Percentiles rank a stretch among this genome's conserved stretches.
phyloP scores from a whole-genome alignment of 2,888 invertebrate species.

The Branchipolynoe longqiensis region DNA sequence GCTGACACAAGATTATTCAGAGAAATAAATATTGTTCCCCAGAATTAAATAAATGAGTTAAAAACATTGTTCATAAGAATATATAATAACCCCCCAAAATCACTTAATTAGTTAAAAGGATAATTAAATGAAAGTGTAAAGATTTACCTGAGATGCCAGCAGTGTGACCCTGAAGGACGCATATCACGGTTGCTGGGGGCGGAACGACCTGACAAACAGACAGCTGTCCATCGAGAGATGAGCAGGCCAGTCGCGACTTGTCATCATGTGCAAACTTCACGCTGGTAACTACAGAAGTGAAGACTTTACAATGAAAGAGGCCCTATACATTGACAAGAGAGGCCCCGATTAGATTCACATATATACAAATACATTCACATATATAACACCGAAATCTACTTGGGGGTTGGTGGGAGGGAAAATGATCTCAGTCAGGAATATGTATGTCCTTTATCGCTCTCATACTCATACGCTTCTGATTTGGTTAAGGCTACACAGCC shows the following conservation, averaged over 20 bases:
- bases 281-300: slow-evolving; percentile 85
- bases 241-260: slow-evolving; percentile 89
- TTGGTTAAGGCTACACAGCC: no score
- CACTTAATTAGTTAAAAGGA: not conserved
- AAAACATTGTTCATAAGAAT: not conserved
- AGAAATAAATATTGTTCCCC: not conserved
- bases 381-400: no score
- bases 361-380: no score
- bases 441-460: no score
- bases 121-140: no score
- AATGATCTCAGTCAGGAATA: no score
- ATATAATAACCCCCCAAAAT: not conserved
- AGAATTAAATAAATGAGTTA: not conserved
- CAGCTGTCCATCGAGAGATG: slow-evolving; percentile 89
- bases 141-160: slow-evolving; percentile 89
- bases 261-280: slow-evolving; percentile 92
- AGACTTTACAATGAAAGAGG: no score
- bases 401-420: no score
- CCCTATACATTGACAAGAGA: no score
- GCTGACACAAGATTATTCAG: not conserved
- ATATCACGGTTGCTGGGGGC: slow-evolving; percentile 86
- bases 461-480: no score
- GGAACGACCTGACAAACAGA: slow-evolving; percentile 90
- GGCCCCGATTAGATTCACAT: no score
- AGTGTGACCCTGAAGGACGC: slow-evolving; percentile 88